Evolutionary conservation across 2,888 invertebrate species (phyloP).

Genomic region (Galerucella pusilla): DNA sequence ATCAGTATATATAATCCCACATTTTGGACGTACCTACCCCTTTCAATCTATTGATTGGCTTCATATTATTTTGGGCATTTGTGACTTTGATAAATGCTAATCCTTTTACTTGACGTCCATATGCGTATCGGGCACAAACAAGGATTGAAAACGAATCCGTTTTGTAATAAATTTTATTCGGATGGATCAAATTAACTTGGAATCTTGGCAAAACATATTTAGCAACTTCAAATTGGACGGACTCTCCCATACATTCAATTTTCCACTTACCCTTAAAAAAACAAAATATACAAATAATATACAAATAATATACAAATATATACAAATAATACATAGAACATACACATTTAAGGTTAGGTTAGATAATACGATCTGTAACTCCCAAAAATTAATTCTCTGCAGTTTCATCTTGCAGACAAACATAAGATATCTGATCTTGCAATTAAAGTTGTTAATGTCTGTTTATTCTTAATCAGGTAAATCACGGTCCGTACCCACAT

Average conservation of each 20-base stretch:
- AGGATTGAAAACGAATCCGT: slow-evolving; percentile 65
- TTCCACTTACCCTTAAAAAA: slow-evolving; percentile 67
- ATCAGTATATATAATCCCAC: too few species aligned
- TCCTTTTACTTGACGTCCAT: slow-evolving; percentile 72
- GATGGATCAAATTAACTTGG: slow-evolving; percentile 68
- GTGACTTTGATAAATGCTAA: slow-evolving; percentile 63
- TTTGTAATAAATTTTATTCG: slow-evolving; percentile 66
- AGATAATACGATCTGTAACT: too few species aligned
- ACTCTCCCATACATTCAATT: slow-evolving; percentile 64
- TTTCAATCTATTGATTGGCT: slow-evolving; percentile 52
- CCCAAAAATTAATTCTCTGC: too few species aligned
- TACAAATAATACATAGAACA: too few species aligned
- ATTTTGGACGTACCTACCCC: slow-evolving; percentile 46
- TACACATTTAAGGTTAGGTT: too few species aligned
- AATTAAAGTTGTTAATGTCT: too few species aligned
- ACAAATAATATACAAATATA: not conserved
- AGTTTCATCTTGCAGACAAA: too few species aligned
- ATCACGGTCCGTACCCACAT: too few species aligned
- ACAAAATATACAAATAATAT: slow-evolving; percentile 12
- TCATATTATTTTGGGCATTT: slow-evolving; percentile 51
- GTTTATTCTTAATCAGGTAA: too few species aligned
- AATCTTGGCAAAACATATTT: slow-evolving; percentile 72
- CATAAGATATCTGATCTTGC: too few species aligned
- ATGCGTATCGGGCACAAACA: slow-evolving; percentile 72
- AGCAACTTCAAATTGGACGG: slow-evolving; percentile 66